Conservation (phyloP, 1,140 invertebrate species). For the Ridgeia piscesae region DNA sequence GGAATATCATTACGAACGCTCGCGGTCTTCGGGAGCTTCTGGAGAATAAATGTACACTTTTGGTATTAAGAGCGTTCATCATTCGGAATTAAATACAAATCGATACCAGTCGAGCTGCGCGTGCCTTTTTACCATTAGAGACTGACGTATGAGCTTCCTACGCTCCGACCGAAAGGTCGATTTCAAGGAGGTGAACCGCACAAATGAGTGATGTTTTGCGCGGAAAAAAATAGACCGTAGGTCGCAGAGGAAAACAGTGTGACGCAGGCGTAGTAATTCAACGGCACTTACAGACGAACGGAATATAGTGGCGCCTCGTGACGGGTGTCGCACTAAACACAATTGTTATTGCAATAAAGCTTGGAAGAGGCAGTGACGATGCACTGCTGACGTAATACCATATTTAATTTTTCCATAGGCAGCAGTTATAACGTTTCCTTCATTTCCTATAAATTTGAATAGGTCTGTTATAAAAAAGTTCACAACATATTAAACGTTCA, state of each 20-base stretch:
- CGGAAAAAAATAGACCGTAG: not conserved
- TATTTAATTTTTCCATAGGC: too few relatives aligned
- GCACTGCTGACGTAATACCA: too few relatives aligned
- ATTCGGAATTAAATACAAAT: conserved; percentile 6
- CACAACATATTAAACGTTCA: too few relatives aligned
- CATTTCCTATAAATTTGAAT: too few relatives aligned
- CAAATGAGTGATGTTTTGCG: not conserved
- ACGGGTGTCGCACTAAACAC: not conserved
- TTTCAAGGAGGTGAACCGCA: not conserved
- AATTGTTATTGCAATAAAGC: not conserved
- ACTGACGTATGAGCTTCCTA: not conserved
- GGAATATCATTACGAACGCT: not conserved
- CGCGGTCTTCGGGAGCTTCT: not conserved
- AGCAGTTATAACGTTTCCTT: too few relatives aligned
- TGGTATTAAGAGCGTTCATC: not conserved
- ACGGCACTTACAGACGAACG: not conserved
- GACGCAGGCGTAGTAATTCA: not conserved
- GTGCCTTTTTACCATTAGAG: not conserved
- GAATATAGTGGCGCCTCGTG: not conserved
- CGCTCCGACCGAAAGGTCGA: not conserved
- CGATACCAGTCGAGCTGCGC: not conserved
- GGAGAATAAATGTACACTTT: not conserved
- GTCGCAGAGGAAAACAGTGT: not conserved
- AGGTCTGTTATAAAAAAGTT: too few relatives aligned
- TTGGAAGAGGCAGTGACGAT: not conserved